Evolutionary conservation across 2,888 invertebrate species (phyloP).

Genomic region (Horisme vitalbata): DNA sequence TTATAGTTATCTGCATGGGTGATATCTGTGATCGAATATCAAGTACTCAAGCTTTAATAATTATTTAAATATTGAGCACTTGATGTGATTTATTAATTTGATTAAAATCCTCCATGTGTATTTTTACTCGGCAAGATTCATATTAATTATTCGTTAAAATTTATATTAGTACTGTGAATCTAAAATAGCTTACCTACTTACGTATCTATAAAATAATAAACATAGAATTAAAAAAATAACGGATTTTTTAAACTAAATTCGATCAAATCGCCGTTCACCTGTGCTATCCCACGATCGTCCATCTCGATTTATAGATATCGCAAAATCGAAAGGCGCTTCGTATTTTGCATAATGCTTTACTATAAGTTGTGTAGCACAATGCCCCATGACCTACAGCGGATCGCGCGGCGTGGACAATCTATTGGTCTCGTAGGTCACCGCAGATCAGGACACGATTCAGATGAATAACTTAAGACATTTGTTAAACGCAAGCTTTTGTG

Average conservation of each 20-base stretch:
- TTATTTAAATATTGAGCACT: no score
- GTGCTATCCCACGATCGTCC: slow-evolving; percentile 74
- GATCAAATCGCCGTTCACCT: slow-evolving; percentile 71
- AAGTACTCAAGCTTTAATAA: no score
- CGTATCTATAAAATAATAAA: no score
- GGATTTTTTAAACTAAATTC: no score
- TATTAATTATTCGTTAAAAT: no score
- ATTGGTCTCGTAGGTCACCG: slow-evolving; percentile 40
- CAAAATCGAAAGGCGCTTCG: slow-evolving; percentile 75
- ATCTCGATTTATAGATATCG: slow-evolving; percentile 75
- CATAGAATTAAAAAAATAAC: no score
- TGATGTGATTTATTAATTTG: no score
- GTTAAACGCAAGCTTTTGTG: slow-evolving; percentile 11
- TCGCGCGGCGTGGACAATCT: slow-evolving; percentile 44
- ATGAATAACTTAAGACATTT: slow-evolving; percentile 18
- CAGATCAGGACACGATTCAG: slow-evolving; percentile 29
- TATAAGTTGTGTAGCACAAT: slow-evolving; percentile 68
- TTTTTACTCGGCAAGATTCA: no score
- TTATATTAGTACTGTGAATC: no score
- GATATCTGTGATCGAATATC: no score
- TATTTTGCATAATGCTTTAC: slow-evolving; percentile 73
- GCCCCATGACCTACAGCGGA: slow-evolving; percentile 58
- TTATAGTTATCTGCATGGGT: slow-evolving; percentile 31
- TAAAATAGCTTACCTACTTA: no score
- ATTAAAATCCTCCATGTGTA: no score